phyloP scores from a whole-genome alignment of 2,113 vertebrate genomes.

The Ochotona princeps region DNA sequence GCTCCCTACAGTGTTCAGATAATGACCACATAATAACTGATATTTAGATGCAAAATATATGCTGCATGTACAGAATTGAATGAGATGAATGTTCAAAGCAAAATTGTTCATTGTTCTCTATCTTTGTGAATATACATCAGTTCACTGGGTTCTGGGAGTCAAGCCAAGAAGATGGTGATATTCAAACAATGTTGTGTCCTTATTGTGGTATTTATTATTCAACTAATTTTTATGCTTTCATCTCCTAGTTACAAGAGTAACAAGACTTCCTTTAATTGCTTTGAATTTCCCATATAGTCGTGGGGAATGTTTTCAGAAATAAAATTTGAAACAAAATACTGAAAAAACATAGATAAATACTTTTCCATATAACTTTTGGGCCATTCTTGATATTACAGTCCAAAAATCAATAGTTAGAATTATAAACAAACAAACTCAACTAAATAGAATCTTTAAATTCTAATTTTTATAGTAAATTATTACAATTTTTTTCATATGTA shows the following conservation, averaged over 20 bases:
- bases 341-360: neutral
- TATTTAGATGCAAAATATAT: neutral
- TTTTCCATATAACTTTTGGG: neutral
- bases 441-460: neutral
- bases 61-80: neutral
- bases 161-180: neutral
- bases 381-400: neutral
- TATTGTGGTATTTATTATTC: conserved; percentile 57
- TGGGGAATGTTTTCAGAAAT: conserved; percentile 6
- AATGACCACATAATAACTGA: neutral
- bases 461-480: too few species aligned
- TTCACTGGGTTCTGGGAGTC: conserved; percentile 3
- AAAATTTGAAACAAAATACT: conserved; percentile 27
- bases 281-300: neutral
- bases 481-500: neutral
- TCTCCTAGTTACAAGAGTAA: conserved; percentile 32
- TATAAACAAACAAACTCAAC: neutral
- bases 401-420: neutral
- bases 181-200: conserved; percentile 26
- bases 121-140: conserved; percentile 17
- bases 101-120: conserved; percentile 14
- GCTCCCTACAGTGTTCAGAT: neutral
- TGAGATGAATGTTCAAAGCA: neutral
- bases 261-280: conserved; percentile 38
- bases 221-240: conserved; percentile 52